These are phyloP conservation scores for Lutraria lutraria DNA, from an alignment of 2,888 invertebrate genomes.

Conservation along the genomic window DNA sequence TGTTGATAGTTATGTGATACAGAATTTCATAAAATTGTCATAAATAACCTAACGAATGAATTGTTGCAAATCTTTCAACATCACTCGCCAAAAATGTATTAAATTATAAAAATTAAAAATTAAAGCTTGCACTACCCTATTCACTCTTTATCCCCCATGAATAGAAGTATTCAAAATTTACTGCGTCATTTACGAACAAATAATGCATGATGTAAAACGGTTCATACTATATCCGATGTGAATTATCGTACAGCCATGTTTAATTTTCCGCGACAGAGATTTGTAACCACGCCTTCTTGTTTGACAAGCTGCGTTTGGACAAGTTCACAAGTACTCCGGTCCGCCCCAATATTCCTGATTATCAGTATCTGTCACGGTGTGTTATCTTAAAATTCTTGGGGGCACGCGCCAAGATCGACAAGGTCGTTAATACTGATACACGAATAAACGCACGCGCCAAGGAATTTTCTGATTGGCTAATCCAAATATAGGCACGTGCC, in stretches of 20 bases:
- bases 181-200: slow-evolving; percentile 34
- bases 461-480: slow-evolving; percentile 68
- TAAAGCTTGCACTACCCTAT: slow-evolving; percentile 23
- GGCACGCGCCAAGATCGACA: slow-evolving; percentile 66
- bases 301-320: slow-evolving; percentile 42
- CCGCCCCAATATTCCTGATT: slow-evolving; percentile 44
- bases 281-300: slow-evolving; percentile 32
- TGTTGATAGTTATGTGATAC: background rate
- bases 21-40: slow-evolving; percentile 6
- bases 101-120: slow-evolving; percentile 26
- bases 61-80: background rate
- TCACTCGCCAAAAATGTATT: background rate
- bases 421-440: slow-evolving; percentile 52
- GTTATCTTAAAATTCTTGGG: slow-evolving; percentile 41
- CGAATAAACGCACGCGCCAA: slow-evolving; percentile 63
- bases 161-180: background rate
- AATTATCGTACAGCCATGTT: background rate
- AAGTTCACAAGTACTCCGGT: slow-evolving; percentile 25
- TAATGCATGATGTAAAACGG: slow-evolving; percentile 21
- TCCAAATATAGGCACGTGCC: slow-evolving; percentile 70
- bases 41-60: background rate
- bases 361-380: slow-evolving; percentile 34
- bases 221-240: background rate
- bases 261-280: slow-evolving; percentile 29
- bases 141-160: slow-evolving; percentile 7